Evolutionary conservation across 2,797 vertebrate species (phyloP).

Genomic region (Melanotaenia parkinsoni): DNA sequence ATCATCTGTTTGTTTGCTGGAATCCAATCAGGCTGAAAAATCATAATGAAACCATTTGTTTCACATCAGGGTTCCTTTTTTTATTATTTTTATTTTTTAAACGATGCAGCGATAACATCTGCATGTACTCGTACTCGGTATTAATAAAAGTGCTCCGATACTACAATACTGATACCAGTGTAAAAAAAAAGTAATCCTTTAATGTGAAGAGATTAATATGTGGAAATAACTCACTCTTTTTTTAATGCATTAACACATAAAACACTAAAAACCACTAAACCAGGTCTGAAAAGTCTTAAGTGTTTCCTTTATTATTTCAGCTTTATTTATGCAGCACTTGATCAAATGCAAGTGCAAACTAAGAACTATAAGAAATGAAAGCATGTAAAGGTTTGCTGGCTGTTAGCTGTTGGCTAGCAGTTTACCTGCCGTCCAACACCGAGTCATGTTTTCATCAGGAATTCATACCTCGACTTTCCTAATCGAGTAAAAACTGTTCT

Average conservation of each 20-base stretch:
- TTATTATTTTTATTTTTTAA: background rate
- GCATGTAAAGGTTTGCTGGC: background rate
- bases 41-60: slow-evolving; percentile 13
- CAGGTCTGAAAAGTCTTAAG: no score
- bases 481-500: background rate
- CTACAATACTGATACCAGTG: no score
- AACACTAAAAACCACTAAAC: no score
- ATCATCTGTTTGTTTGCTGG: slow-evolving; percentile 38
- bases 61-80: background rate
- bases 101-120: no score
- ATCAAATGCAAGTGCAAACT: background rate
- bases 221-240: no score
- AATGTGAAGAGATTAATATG: no score
- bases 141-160: no score
- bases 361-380: background rate
- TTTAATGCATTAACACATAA: no score
- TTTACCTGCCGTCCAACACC: background rate
- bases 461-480: background rate
- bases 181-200: no score
- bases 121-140: no score
- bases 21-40: slow-evolving; percentile 14
- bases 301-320: no score
- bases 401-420: background rate
- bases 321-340: background rate
- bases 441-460: background rate